Percentiles rank a stretch among this genome's conserved stretches.
These are phyloP conservation scores for Solea solea DNA, from an alignment of 2,113 vertebrate species.

Conservation along the genomic window DNA sequence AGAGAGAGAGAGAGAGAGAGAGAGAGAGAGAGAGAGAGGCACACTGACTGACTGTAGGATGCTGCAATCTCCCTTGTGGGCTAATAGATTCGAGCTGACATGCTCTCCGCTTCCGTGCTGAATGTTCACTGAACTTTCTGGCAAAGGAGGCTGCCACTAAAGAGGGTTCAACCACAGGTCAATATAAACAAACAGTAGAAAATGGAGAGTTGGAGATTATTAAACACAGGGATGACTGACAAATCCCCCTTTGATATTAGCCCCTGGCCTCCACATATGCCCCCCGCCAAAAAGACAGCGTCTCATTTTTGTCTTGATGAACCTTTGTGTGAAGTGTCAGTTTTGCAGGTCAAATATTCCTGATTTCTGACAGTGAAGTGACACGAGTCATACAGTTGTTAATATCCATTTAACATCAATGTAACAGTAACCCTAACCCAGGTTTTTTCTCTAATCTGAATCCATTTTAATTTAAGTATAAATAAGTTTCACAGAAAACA, in stretches of 20 bases:
- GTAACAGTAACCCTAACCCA: neutral
- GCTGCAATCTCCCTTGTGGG: conserved; percentile 89
- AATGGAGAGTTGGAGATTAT: conserved; percentile 91
- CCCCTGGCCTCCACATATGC: conserved; percentile 87
- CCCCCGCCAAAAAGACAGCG: conserved; percentile 65
- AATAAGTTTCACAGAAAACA: too few species aligned
- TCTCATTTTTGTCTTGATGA: conserved; percentile 59
- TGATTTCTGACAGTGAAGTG: conserved; percentile 16
- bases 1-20: conserved; percentile 36
- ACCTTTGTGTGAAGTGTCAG: conserved; percentile 37
- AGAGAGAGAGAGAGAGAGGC: conserved; percentile 34
- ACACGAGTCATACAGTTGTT: neutral
- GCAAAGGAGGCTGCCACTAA: conserved; percentile 91
- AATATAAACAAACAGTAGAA: conserved; percentile 96
- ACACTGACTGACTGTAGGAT: conserved; percentile 61
- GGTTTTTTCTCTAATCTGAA: neutral
- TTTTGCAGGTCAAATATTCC: conserved; percentile 35
- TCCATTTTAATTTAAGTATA: neutral
- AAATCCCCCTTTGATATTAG: conserved; percentile 94
- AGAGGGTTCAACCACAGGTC: conserved; percentile 98
- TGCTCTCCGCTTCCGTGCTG: conserved; percentile 89
- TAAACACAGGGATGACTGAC: conserved; percentile 90
- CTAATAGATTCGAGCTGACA: conserved; percentile 94
- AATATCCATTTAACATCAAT: neutral
- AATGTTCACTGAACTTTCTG: conserved; percentile 95